These are phyloP conservation scores for Manis crassicaudata DNA, from an alignment of 2,797 vertebrate species.

Conservation along the genomic window DNA sequence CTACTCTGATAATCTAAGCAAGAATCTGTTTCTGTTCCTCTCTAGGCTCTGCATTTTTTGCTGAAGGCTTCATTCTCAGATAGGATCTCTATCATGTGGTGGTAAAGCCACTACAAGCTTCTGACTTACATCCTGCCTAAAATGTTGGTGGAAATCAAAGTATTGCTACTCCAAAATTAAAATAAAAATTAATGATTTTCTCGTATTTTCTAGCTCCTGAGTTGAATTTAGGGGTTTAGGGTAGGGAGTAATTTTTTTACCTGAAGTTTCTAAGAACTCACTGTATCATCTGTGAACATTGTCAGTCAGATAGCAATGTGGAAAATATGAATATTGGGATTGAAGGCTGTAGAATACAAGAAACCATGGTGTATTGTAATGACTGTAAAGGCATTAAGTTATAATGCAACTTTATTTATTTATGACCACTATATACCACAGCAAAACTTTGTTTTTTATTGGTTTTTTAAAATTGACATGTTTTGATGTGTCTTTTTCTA, in stretches of 20 bases:
- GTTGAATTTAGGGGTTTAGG: background rate
- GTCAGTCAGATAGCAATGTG: background rate
- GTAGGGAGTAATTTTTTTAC: background rate
- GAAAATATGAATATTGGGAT: background rate
- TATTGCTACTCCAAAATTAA: background rate
- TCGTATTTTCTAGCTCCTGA: conserved; percentile 10
- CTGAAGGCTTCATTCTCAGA: background rate
- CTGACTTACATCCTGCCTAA: background rate
- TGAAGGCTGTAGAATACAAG: background rate
- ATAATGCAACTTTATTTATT: background rate
- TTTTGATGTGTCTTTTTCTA: background rate
- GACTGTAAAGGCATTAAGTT: background rate
- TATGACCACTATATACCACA: background rate
- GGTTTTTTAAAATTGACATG: background rate
- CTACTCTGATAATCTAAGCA: background rate
- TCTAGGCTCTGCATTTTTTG: background rate
- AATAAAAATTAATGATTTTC: background rate
- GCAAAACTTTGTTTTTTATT: background rate
- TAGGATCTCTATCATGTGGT: background rate
- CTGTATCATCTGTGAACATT: background rate
- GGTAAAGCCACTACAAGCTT: background rate
- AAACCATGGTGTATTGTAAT: background rate
- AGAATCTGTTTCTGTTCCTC: background rate
- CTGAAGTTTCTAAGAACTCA: background rate
- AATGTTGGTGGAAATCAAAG: background rate